Evolutionary conservation across 2,113 vertebrate species (phyloP), one percentile per base, ranked within the genome.

Genomic region (Azemiops feae): DNA sequence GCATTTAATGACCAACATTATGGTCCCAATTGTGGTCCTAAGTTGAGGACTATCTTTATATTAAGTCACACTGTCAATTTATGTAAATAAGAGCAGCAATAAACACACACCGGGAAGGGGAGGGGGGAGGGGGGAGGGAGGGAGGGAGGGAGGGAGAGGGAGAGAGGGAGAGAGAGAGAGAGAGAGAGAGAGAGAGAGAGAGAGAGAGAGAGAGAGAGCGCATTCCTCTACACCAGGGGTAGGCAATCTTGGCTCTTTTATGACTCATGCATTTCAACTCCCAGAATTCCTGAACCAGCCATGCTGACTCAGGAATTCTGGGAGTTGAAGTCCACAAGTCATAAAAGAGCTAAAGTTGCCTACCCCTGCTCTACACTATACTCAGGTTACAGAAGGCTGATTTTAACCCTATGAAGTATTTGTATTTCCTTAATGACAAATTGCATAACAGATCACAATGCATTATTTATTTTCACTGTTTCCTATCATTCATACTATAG

Each of bases 381-480:
- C 34, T 8, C 74, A 39, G 34, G 74, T 81, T 43, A 81, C 34
- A 22, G 74, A 22, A 81, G 18, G 39, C n/a, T 55, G 54, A n/a
- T 20, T 47, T 88, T 43, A 43, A 27, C 34, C 47, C 23, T 88
- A 11, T 54, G 23, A 60, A 53, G 5, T 6, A 85, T 1, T 87
- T 87, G 39, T 52, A 89, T 85, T 92, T 94, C 91, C 88, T 89
- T 74, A 22, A 25, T 90, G 86, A 55, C 52, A 96, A 93, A 89
- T 85, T 27, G 81, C 87, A 94, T 5, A 95, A 5, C 3, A 92
- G 93, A 92, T 0, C 39, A 45, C 22, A 57, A 87, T 94, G 74
- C 93, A 90, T 94, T 2, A 93, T 95, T 92, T 94, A 87, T 94
- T 47, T 50, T 89, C 16, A 94, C 50, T 89, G 50, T 55, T 95